A percentile compares a stretch with the other conserved stretches of the same genome.
Conservation (phyloP, 2,888 invertebrate species). For the Pemphredon lugubris region DNA sequence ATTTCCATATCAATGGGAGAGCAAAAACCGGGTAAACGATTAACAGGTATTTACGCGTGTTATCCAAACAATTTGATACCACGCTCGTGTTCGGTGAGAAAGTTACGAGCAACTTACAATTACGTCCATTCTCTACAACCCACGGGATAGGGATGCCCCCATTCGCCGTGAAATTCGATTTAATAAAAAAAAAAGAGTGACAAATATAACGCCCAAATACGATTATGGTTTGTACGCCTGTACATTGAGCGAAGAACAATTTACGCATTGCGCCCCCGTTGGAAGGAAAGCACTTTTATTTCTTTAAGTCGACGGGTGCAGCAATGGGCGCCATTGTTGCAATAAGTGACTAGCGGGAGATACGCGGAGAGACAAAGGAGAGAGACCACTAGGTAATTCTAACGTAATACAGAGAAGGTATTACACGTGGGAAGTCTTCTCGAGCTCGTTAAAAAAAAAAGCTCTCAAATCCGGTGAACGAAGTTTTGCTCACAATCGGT, state of each 20-base stretch:
- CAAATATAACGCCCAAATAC: slow-evolving; percentile 5
- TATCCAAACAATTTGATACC: background rate
- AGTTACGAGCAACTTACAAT: background rate
- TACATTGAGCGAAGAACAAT: slow-evolving; percentile 28
- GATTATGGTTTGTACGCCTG: slow-evolving; percentile 20
- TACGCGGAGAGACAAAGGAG: slow-evolving; percentile 40
- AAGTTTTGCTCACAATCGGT: no score
- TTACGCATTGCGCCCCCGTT: slow-evolving; percentile 10
- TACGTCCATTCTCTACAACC: no score
- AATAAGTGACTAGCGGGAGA: slow-evolving; percentile 29
- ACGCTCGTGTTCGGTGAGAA: slow-evolving; percentile 32
- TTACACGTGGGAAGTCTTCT: slow-evolving; percentile 46
- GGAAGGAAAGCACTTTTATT: slow-evolving; percentile 27
- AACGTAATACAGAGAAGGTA: slow-evolving; percentile 32
- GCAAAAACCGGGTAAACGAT: no score
- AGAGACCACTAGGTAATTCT: slow-evolving; percentile 44
- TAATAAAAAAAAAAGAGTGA: slow-evolving; percentile 4
- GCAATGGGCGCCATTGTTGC: slow-evolving; percentile 37
- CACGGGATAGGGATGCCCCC: no score
- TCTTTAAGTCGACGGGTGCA: slow-evolving; percentile 19
- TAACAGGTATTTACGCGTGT: no score
- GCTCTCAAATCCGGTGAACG: background rate
- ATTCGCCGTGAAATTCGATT: background rate
- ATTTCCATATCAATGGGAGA: no score
- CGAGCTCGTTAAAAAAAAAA: background rate